These are phyloP conservation scores for Thelaira solivaga DNA, from an alignment of 2,888 invertebrate genomes.

Conservation along the genomic window DNA sequence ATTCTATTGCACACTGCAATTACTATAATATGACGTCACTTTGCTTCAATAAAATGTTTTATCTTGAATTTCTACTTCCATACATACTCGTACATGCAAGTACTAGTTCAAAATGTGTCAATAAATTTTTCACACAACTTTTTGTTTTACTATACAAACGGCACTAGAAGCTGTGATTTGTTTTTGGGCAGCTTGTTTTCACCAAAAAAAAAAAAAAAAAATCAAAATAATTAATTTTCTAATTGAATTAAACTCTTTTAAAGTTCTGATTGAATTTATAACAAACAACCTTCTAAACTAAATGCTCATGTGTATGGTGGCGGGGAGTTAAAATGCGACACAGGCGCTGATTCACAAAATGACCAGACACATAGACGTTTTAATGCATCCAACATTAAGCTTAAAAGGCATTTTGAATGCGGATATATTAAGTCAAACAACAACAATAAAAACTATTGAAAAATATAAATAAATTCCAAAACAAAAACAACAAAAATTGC, in stretches of 20 bases:
- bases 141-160: too few relatives aligned
- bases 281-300: constrained; percentile 29
- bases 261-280: constrained; percentile 3
- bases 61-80: too few relatives aligned
- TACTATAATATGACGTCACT: too few relatives aligned
- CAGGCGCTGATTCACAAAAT: constrained; percentile 48
- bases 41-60: too few relatives aligned
- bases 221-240: too few relatives aligned
- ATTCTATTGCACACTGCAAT: too few relatives aligned
- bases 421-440: constrained; percentile 48
- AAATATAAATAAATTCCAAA: not conserved
- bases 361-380: constrained; percentile 59
- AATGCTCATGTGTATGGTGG: constrained; percentile 21
- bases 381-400: constrained; percentile 55
- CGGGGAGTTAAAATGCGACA: constrained; percentile 24
- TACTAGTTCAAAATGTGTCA: too few relatives aligned
- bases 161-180: too few relatives aligned
- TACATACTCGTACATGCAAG: too few relatives aligned
- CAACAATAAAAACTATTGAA: not conserved
- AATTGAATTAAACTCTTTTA: not conserved
- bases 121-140: too few relatives aligned
- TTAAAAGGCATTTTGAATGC: constrained; percentile 60
- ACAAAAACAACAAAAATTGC: constrained; percentile 7
- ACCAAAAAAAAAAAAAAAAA: too few relatives aligned
- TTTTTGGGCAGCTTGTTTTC: too few relatives aligned